Conservation (phyloP, 2,888 invertebrate species). For the Mythimna pallens region DNA sequence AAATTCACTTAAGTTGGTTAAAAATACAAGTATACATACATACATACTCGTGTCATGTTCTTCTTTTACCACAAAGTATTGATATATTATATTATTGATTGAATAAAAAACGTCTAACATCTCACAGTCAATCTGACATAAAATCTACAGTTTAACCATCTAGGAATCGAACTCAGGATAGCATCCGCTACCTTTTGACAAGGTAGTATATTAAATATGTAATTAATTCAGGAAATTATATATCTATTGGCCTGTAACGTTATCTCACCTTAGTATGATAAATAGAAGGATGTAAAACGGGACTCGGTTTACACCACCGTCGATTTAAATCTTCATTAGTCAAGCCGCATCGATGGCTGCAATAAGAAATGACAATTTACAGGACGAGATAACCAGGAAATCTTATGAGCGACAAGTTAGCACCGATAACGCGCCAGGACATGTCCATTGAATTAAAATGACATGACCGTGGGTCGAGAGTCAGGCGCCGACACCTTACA, state of each 20-base stretch:
- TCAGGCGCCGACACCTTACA: slow-evolving; percentile 69
- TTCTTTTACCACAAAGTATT: no score
- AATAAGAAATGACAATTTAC: slow-evolving; percentile 84
- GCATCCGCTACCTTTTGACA: slow-evolving; percentile 21
- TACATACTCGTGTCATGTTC: no score
- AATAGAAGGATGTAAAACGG: slow-evolving; percentile 94
- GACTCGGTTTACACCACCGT: slow-evolving; percentile 95
- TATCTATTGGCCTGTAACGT: slow-evolving; percentile 53
- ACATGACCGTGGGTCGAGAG: slow-evolving; percentile 71
- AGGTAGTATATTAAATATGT: slow-evolving; percentile 16
- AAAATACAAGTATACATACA: no score
- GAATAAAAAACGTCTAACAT: not conserved
- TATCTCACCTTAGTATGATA: slow-evolving; percentile 94
- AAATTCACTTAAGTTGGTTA: not conserved
- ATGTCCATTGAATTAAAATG: slow-evolving; percentile 77
- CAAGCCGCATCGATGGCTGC: slow-evolving; percentile 95
- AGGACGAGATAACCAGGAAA: slow-evolving; percentile 80
- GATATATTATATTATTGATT: no score
- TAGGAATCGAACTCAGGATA: slow-evolving; percentile 6
- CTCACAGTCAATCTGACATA: not conserved
- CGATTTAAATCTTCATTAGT: slow-evolving; percentile 96
- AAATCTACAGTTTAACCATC: not conserved
- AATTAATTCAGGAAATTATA: slow-evolving; percentile 45
- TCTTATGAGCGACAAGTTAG: slow-evolving; percentile 74
- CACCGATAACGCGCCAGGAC: slow-evolving; percentile 72